These are phyloP conservation scores for Myotis myotis DNA, from an alignment of 2,797 vertebrate species.

Conservation along the genomic window DNA sequence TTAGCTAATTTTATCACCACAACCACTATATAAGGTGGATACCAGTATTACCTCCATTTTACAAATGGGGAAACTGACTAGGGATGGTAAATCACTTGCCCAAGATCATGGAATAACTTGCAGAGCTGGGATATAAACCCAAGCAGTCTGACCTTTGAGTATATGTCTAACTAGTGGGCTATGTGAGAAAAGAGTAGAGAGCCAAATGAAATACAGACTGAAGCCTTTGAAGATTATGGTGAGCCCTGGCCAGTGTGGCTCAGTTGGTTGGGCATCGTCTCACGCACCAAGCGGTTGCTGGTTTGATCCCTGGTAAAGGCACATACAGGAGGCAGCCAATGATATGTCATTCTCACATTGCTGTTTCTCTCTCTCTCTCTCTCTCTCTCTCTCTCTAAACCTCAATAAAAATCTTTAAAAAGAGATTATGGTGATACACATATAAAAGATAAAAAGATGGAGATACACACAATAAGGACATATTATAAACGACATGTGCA, in stretches of 20 bases:
- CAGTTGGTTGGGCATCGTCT: neutral
- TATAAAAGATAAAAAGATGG: neutral
- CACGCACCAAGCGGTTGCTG: neutral
- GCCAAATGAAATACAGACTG: neutral
- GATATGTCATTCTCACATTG: neutral
- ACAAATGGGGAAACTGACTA: neutral
- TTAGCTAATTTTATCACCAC: neutral
- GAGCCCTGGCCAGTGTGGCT: neutral
- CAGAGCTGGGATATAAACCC: neutral
- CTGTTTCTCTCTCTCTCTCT: neutral
- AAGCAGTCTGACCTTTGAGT: neutral
- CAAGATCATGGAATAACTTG: neutral
- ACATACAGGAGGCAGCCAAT: neutral
- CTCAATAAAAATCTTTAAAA: neutral
- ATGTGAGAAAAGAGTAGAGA: neutral
- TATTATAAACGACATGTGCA: neutral
- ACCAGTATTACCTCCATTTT: constrained; percentile 1
- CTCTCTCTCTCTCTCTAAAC: neutral
- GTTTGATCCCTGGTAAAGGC: neutral
- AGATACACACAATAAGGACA: neutral
- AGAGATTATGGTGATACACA: neutral
- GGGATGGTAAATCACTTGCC: neutral
- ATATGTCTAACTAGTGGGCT: neutral
- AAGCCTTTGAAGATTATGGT: neutral
- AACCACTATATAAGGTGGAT: neutral